Base-by-base conservation (phyloP, 2,888 invertebrate species). In the Parnassius smintheus region DNA sequence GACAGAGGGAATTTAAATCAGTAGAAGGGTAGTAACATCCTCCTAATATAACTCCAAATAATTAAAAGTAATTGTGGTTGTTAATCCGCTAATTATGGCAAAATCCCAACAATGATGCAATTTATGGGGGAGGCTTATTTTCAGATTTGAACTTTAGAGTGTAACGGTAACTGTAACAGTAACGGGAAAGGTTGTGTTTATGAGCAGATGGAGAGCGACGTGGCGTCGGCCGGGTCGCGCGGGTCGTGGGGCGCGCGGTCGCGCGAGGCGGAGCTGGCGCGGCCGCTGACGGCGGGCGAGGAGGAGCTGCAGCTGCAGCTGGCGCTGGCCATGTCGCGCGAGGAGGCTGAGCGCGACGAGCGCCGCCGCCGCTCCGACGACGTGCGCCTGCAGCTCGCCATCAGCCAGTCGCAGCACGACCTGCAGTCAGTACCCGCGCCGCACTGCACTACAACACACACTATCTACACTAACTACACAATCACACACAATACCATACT, bases 281-380 rank as follows among this genome's bases (percentile, higher is more conserved):
- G 99, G 63, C 99, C 99, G 4, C 96, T 98, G 75, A 99, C 99
- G 0, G 96, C 97, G 0, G 99, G 99, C 3, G 99, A 99, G 86
- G 99, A 99, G 88, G 99, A 99, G 85, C 93, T 99, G 69, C 99
- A 99, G 87, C 93, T 99, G 71, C 99, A 99, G 91, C 93, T 99
- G 78, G 99, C 99, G 56, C 93, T 99, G 81, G 99, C 99, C 61
- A 98, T 99, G 97, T 98, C 98, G 56, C 95, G 98, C 68, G 99
- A 99, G 88, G 99, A 99, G 92, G 98, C 98, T 44, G 99, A 99
- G 81, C 96, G 98, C 74, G 98, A 99, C 84, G 98, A 98, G 88
- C 95, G 98, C 72, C 95, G 98, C 81, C 93, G 98, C 65, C 95
- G 98, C 69, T 97, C 97, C 72, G 99, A 99, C 86, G 99, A 99